Conservation (phyloP, 2,888 invertebrate genomes). For the Dysmachus trigonus region DNA sequence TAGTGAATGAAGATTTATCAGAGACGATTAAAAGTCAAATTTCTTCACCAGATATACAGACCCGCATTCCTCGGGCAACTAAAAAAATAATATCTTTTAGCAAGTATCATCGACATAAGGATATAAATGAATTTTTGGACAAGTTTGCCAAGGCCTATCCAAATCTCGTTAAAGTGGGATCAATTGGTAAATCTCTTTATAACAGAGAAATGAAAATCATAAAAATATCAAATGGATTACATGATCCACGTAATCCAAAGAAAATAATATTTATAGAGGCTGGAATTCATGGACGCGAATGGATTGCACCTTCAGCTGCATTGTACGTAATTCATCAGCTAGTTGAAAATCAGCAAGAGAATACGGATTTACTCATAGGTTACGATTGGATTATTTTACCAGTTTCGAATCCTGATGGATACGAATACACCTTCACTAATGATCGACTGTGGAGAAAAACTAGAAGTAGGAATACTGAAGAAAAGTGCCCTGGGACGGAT, state of each 20-base stretch:
- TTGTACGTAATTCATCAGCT: constrained; percentile 70
- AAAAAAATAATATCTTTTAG: neutral
- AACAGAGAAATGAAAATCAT: constrained; percentile 66
- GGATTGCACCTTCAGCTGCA: constrained; percentile 72
- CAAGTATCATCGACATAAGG: constrained; percentile 50
- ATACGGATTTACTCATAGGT: constrained; percentile 66
- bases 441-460: constrained; percentile 74
- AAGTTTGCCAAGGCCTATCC: constrained; percentile 65
- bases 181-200: constrained; percentile 70
- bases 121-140: constrained; percentile 67
- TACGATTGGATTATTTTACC: constrained; percentile 75
- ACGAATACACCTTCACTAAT: constrained; percentile 63
- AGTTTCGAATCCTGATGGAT: constrained; percentile 76
- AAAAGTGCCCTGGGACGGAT: constrained; percentile 74
- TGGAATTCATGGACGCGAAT: constrained; percentile 74
- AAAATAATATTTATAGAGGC: constrained; percentile 68
- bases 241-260: constrained; percentile 63
- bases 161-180: constrained; percentile 66
- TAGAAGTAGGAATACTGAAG: constrained; percentile 64
- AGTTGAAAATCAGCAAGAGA: constrained; percentile 64
- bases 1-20: neutral
- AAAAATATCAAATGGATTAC: constrained; percentile 63
- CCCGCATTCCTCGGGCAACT: neutral
- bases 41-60: neutral
- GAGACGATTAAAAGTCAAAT: neutral